phyloP scores from a whole-genome alignment of 2,888 invertebrate genomes.

The Psococerastis gibbosa region DNA sequence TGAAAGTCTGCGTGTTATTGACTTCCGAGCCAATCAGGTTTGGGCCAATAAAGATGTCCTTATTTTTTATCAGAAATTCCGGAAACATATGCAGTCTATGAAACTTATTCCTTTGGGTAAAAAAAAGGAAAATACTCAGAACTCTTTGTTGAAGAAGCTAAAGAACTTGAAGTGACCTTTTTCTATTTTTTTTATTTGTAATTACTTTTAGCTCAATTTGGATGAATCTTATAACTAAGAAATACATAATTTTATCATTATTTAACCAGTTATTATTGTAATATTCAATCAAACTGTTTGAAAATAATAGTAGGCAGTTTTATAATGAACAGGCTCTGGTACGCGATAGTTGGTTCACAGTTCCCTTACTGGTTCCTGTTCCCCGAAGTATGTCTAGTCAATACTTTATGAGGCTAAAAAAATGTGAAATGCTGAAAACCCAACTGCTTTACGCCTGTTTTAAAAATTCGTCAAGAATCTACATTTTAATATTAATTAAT shows the following conservation, averaged over 20 bases:
- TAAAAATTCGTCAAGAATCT: too few relatives aligned
- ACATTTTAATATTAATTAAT: too few relatives aligned
- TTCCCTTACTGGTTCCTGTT: too few relatives aligned
- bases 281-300: background rate
- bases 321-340: too few relatives aligned
- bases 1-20: slow-evolving; percentile 63
- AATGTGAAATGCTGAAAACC: too few relatives aligned
- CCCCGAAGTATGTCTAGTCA: too few relatives aligned
- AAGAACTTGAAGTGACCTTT: too few relatives aligned
- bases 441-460: too few relatives aligned
- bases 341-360: too few relatives aligned
- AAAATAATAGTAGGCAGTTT: too few relatives aligned
- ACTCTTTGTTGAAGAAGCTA: background rate
- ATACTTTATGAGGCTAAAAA: too few relatives aligned
- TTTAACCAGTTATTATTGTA: background rate
- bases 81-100: slow-evolving; percentile 40
- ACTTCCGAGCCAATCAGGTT: slow-evolving; percentile 70
- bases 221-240: background rate
- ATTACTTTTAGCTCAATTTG: background rate
- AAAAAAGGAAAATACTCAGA: slow-evolving; percentile 17
- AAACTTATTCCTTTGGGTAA: slow-evolving; percentile 42
- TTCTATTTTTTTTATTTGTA: background rate
- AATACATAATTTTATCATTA: background rate
- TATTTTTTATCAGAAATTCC: slow-evolving; percentile 56
- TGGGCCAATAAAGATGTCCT: slow-evolving; percentile 75